Conservation (phyloP, 2,888 invertebrate species). For the Spilosoma lubricipeda region DNA sequence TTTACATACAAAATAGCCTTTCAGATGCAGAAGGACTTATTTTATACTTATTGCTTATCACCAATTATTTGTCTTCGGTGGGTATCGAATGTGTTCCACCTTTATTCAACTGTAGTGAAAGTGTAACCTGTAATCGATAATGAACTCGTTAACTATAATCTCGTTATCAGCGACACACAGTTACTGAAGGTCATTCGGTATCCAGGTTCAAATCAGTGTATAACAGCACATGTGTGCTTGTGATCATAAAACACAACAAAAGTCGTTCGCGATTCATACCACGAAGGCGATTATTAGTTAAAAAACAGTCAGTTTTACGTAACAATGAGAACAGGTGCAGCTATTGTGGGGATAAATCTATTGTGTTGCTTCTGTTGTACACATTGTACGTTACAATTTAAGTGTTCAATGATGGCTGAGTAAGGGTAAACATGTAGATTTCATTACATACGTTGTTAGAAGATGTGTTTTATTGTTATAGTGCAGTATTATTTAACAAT, state of each 20-base stretch:
- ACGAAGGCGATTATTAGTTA: not conserved
- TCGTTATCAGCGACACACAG: not conserved
- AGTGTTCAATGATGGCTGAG: not conserved
- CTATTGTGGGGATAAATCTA: constrained; percentile 9
- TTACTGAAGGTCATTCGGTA: constrained; percentile 10
- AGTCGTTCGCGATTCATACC: constrained; percentile 23
- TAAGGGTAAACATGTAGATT: not conserved
- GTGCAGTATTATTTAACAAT: no score
- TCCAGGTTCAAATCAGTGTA: constrained; percentile 19
- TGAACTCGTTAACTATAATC: not conserved
- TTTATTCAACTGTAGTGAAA: not conserved
- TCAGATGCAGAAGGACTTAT: not conserved
- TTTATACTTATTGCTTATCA: no score
- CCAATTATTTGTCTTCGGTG: not conserved
- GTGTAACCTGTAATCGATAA: not conserved
- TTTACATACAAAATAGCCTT: not conserved
- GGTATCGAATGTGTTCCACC: not conserved
- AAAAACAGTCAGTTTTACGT: constrained; percentile 5
- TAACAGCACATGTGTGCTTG: constrained; percentile 13
- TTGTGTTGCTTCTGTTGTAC: constrained; percentile 3
- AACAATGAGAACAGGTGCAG: constrained; percentile 20
- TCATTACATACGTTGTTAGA: not conserved
- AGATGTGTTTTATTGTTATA: not conserved
- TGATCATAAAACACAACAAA: constrained; percentile 30
- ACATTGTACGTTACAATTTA: not conserved